Conservation (phyloP, 2,113 vertebrate genomes). For the Takifugu bimaculatus region DNA sequence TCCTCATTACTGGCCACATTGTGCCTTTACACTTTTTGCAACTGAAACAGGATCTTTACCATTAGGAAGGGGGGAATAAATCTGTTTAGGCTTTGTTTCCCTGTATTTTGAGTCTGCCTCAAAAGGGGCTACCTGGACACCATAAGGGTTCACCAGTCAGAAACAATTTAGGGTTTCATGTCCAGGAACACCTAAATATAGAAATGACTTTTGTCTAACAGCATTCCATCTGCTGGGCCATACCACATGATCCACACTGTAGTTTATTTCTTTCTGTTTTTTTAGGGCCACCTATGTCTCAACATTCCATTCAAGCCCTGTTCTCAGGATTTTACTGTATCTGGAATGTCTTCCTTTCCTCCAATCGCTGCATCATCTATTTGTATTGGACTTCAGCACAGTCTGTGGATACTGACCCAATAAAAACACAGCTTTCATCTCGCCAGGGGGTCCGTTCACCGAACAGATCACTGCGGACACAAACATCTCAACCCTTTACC, state of each 20-base stretch:
- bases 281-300: conserved; percentile 17
- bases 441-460: conserved; percentile 36
- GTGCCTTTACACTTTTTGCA: too few species aligned
- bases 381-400: conserved; percentile 41
- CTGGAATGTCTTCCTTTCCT: conserved; percentile 29
- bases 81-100: too few species aligned
- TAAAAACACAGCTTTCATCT: conserved; percentile 49
- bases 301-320: conserved; percentile 24
- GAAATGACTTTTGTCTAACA: neutral
- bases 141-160: too few species aligned
- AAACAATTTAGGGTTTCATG: too few species aligned
- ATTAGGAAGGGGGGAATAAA: too few species aligned
- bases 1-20: too few species aligned
- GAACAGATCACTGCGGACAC: conserved; percentile 41
- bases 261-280: conserved; percentile 20
- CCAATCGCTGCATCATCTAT: conserved; percentile 42
- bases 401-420: conserved; percentile 46
- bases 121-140: too few species aligned
- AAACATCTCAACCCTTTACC: conserved; percentile 37
- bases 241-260: neutral
- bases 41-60: too few species aligned
- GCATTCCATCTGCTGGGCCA: too few species aligned
- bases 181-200: neutral
- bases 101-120: too few species aligned
- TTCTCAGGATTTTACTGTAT: conserved; percentile 28